Evolutionary conservation across 2,888 invertebrate species (phyloP).

Genomic region (Thyatira batis): DNA sequence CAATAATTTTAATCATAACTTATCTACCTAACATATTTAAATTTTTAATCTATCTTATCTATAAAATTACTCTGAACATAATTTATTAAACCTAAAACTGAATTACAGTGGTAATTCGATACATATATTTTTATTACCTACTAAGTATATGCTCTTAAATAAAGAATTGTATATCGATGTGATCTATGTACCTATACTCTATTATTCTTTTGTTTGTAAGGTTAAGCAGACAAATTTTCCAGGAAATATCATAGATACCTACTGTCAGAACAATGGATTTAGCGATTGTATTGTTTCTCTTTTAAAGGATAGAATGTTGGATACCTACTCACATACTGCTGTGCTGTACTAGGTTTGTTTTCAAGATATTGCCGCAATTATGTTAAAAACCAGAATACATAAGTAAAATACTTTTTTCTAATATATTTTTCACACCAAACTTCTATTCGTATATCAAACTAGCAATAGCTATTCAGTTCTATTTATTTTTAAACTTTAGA

Average conservation of each 20-base stretch:
- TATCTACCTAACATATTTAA: too few species aligned
- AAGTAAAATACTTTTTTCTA: too few species aligned
- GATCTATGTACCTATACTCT: constrained; percentile 25
- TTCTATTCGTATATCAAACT: background rate
- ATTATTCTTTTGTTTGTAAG: constrained; percentile 44
- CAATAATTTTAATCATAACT: too few species aligned
- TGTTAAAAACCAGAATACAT: background rate
- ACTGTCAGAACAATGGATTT: constrained; percentile 47
- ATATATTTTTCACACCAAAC: too few species aligned
- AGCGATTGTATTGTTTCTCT: constrained; percentile 44
- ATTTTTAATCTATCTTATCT: too few species aligned
- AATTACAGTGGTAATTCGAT: too few species aligned
- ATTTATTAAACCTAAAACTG: too few species aligned
- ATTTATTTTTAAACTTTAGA: background rate
- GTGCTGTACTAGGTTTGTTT: background rate
- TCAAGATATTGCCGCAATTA: background rate
- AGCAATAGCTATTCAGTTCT: background rate
- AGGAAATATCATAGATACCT: constrained; percentile 40
- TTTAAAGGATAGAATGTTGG: constrained; percentile 8
- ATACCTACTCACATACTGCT: background rate
- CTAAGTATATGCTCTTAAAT: too few species aligned
- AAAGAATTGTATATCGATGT: constrained; percentile 17
- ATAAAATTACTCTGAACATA: too few species aligned
- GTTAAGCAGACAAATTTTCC: constrained; percentile 29
- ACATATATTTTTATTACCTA: too few species aligned